Base-by-base conservation (phyloP, 1,140 invertebrate genomes). In the Pogonomyrmex californicus region DNA sequence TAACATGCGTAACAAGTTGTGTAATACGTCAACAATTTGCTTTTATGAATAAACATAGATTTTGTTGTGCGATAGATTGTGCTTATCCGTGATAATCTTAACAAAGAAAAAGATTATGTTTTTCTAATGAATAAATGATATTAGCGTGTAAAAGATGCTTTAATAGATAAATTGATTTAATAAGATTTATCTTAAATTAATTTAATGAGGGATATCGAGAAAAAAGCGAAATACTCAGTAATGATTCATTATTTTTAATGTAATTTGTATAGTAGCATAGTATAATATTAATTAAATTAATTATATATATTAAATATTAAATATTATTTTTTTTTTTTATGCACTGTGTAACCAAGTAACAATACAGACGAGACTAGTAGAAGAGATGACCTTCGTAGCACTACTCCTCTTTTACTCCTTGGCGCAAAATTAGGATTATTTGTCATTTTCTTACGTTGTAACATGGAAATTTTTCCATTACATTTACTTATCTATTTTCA, bases 281-380 rank as follows among this genome's bases (percentile, higher is more conserved):
- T 94, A 94, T 92, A 94, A 94, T 95, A 92, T 93, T 91, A 93
- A 94, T 94, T 93, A 93, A 94, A 94, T 94, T 93, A 93, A 94
- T 94, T 92, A 94, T 95, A 94, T 93, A 94, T 94, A 94, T 94
- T 92, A 94, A 94, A 94, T 94, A 94, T 94, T 94, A 93, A 94
- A 94, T 93, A 93, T 94, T 94, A 91, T 94, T 93, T 91, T 92
- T 94, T 92, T 94, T 86, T 94, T 93, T 91, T 94, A 95, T 95
- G 93, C 90, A 94, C 93, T 93, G 91, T 94, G 91, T 94, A 92
- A 93, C 92, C 94, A 92, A 91, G 92, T 94, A 94, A 95, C 93
- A 89, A 95, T 95, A 94, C 92, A 94, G 93, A 94, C 92, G 90
- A 94, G 93, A 94, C 94, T 95, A 95, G 94, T 93, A 94, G 90